Conservation (phyloP, 2,888 invertebrate species). For the Acrocyrtus sp. region DNA sequence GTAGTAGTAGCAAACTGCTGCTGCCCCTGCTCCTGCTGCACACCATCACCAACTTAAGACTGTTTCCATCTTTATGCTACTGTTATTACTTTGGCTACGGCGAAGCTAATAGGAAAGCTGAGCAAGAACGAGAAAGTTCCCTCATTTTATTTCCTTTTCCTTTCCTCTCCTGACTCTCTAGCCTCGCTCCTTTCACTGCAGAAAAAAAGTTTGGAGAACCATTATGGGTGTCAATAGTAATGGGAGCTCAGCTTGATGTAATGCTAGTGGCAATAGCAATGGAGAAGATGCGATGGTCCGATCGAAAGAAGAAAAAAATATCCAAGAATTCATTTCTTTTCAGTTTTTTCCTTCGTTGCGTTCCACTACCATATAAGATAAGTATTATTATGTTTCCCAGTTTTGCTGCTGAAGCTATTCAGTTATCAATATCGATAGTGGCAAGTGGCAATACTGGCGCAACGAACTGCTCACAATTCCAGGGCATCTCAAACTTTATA, state of each 20-base stretch:
- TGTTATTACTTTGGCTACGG: constrained; percentile 31
- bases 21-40: too few species aligned
- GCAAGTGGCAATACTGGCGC: too few species aligned
- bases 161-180: too few species aligned
- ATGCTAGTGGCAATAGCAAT: constrained; percentile 35
- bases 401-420: too few species aligned
- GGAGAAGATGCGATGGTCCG: constrained; percentile 4
- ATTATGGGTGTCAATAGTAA: constrained; percentile 48
- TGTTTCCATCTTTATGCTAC: constrained; percentile 29
- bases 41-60: too few species aligned
- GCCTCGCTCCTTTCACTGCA: too few species aligned
- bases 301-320: constrained; percentile 11
- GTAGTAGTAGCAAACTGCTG: constrained; percentile 4
- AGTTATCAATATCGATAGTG: too few species aligned
- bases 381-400: too few species aligned
- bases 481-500: too few species aligned
- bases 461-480: too few species aligned
- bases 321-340: constrained; percentile 1
- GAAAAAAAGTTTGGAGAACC: constrained; percentile 34
- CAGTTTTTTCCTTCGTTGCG: background rate
- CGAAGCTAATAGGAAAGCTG: constrained; percentile 42
- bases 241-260: constrained; percentile 47
- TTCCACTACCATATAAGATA: background rate
- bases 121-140: constrained; percentile 34
- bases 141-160: constrained; percentile 30